These are phyloP conservation scores for Manis pentadactyla DNA, from an alignment of 2,797 vertebrate genomes.

Conservation along the genomic window DNA sequence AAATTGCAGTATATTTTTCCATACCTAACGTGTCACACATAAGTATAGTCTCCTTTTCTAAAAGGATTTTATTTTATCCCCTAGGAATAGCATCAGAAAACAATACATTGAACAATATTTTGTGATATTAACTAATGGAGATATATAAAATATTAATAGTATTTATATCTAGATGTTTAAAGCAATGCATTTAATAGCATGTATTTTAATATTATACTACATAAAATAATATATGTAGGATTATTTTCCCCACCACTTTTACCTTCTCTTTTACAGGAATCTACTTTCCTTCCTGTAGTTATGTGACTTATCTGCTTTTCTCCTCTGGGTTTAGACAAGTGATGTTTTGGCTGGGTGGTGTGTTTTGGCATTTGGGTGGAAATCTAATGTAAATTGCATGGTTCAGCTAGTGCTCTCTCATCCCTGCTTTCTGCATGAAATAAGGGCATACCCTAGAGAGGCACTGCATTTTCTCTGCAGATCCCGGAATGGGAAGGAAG, in stretches of 20 bases:
- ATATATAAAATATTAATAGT: not conserved
- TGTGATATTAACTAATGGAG: not conserved
- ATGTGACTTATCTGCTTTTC: not conserved
- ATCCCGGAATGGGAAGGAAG: not conserved
- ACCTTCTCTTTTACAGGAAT: not conserved
- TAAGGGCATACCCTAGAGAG: not conserved
- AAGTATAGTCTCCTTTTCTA: not conserved
- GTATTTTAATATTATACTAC: not conserved
- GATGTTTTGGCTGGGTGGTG: not conserved
- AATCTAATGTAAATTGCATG: not conserved
- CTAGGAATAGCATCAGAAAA: not conserved
- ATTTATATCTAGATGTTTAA: not conserved
- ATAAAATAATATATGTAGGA: not conserved
- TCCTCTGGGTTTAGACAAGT: not conserved
- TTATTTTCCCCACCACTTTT: not conserved
- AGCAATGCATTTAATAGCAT: not conserved
- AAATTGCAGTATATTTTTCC: slow-evolving; percentile 1
- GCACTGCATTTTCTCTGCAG: not conserved
- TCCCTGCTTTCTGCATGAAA: not conserved
- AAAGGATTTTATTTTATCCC: not conserved
- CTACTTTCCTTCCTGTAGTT: not conserved
- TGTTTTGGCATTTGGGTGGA: not conserved
- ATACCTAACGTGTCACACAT: not conserved
- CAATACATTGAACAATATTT: not conserved
- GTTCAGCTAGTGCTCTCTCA: not conserved